These are phyloP conservation scores for Notoglanidium macrostoma DNA, from an alignment of 2,797 vertebrate genomes.

Conservation along the genomic window DNA sequence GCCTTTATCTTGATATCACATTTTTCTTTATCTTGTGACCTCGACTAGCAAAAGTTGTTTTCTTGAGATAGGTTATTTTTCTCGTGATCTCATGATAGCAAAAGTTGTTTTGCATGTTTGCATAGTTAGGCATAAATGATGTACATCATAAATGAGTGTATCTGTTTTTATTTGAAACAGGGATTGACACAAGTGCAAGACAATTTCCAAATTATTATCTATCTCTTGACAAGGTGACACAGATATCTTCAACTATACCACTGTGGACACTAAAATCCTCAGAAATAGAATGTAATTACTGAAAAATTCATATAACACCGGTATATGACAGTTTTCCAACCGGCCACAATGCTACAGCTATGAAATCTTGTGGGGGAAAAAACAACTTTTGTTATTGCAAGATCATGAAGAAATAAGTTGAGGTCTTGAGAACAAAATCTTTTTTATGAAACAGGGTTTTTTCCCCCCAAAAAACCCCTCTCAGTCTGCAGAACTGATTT, in stretches of 20 bases:
- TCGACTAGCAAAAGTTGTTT: neutral
- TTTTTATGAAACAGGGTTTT: no score
- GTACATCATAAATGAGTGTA: neutral
- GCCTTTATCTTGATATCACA: neutral
- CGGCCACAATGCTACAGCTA: neutral
- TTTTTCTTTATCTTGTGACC: neutral
- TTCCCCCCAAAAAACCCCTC: neutral
- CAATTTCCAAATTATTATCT: neutral
- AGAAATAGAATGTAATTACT: neutral
- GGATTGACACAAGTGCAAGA: neutral
- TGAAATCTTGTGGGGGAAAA: neutral
- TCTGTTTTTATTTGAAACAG: neutral
- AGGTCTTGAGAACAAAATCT: no score
- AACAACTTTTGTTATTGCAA: neutral
- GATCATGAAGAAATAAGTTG: neutral
- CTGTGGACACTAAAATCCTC: neutral
- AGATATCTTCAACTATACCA: neutral
- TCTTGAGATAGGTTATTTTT: neutral
- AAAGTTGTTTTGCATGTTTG: neutral
- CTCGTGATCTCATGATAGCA: neutral
- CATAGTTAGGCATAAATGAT: neutral
- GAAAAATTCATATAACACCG: neutral
- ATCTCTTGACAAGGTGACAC: neutral
- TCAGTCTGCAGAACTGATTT: neutral
- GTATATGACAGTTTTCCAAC: neutral